Conservation (phyloP, 2,797 vertebrate genomes). For the Chromis chromis region DNA sequence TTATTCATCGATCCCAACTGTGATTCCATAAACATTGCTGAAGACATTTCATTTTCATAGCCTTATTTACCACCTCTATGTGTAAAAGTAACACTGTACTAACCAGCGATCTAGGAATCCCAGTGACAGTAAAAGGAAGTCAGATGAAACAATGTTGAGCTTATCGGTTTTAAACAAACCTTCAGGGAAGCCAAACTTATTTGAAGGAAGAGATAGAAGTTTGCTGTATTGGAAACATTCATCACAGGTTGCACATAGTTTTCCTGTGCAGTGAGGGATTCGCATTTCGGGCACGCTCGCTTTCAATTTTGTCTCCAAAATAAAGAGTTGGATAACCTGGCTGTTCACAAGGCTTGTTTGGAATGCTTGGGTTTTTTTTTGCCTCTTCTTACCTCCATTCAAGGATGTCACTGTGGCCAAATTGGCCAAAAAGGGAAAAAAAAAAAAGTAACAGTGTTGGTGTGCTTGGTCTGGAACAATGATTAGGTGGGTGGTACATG, state of each 20-base stretch:
- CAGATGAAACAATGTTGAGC: not conserved
- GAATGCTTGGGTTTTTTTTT: not conserved
- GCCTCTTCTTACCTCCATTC: not conserved
- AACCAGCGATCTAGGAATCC: not conserved
- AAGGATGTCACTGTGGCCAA: not conserved
- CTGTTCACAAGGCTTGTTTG: not conserved
- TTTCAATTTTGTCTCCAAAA: not conserved
- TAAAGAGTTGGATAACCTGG: not conserved
- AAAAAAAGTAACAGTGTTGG: no score
- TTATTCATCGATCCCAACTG: not conserved
- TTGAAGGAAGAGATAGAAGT: not conserved
- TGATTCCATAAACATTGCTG: conserved; percentile 2
- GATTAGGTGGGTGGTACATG: no score
- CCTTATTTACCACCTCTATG: not conserved
- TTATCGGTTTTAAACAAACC: not conserved
- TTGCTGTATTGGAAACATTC: not conserved
- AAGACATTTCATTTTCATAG: no score
- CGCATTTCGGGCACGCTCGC: not conserved
- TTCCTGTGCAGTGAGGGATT: not conserved
- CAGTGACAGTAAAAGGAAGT: not conserved
- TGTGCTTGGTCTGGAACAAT: no score
- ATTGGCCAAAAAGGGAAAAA: no score
- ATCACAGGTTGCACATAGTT: not conserved
- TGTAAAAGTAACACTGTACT: not conserved
- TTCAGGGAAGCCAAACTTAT: not conserved